Percentiles rank a stretch among this genome's conserved stretches.
Conservation (phyloP, 2,888 invertebrate genomes). For the Netelia melanura region DNA sequence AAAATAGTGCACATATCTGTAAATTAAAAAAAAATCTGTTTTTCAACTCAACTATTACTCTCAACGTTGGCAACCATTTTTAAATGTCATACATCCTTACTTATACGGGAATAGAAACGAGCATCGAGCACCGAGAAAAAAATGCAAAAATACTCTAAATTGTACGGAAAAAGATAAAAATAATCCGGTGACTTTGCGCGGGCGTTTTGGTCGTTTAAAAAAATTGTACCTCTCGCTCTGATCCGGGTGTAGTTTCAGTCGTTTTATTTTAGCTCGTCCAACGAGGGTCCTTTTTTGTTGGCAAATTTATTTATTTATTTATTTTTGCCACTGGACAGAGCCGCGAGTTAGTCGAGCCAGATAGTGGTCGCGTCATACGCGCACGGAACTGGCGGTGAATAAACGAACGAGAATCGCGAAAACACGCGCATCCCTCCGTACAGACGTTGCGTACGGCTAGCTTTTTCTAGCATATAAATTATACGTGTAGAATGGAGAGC, state of each 20-base stretch:
- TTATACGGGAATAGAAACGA: not conserved
- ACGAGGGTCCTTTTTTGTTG: constrained; percentile 7
- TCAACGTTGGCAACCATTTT: no score
- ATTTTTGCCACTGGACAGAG: constrained; percentile 44
- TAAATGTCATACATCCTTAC: no score
- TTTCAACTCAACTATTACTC: no score
- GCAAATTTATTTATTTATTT: constrained; percentile 51
- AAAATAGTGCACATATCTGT: no score
- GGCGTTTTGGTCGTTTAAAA: constrained; percentile 47
- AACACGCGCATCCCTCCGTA: constrained; percentile 24
- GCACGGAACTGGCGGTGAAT: constrained; percentile 28
- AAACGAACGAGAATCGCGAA: constrained; percentile 45
- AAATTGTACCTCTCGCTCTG: constrained; percentile 47
- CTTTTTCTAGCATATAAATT: constrained; percentile 1
- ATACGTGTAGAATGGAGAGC: not conserved
- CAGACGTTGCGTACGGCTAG: constrained; percentile 25
- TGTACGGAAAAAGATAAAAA: constrained; percentile 60
- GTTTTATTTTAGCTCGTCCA: not conserved
- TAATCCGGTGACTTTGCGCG: constrained; percentile 57
- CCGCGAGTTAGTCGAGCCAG: not conserved
- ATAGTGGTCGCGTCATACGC: constrained; percentile 2
- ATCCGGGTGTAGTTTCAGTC: constrained; percentile 19
- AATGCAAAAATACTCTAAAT: constrained; percentile 29
- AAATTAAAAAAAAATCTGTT: no score
- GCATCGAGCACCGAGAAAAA: constrained; percentile 1